Conservation (phyloP, 1,140 invertebrate species). For the Orussus abietinus region DNA sequence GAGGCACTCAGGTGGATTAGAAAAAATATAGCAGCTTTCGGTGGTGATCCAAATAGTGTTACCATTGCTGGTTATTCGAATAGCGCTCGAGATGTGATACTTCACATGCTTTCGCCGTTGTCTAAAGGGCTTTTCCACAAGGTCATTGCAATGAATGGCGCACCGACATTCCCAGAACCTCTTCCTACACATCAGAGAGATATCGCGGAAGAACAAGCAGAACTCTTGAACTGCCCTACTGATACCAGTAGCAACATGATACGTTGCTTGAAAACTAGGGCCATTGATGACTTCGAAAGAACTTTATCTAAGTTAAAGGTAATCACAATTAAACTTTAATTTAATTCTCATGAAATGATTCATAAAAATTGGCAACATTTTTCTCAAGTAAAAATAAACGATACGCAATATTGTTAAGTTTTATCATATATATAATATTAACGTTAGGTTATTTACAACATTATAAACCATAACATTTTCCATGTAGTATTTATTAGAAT, state of each 20-base stretch:
- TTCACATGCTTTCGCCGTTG: conserved; percentile 64
- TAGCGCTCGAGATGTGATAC: conserved; percentile 59
- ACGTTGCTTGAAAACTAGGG: conserved; percentile 57
- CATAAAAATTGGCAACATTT: too few species aligned
- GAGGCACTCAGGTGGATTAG: conserved; percentile 61
- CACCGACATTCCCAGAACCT: conserved; percentile 60
- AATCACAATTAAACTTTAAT: background rate
- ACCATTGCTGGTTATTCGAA: conserved; percentile 70
- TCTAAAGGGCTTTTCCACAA: conserved; percentile 46
- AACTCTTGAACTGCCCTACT: conserved; percentile 61
- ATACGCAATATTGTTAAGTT: too few species aligned
- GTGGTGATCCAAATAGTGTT: conserved; percentile 56
- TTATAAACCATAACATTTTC: too few species aligned
- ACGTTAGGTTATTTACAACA: too few species aligned
- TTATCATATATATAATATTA: too few species aligned
- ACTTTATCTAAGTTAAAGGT: too few species aligned
- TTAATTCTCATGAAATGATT: background rate
- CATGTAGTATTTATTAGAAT: too few species aligned
- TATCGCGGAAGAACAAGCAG: conserved; percentile 62
- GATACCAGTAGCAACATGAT: conserved; percentile 54
- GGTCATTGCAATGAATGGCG: conserved; percentile 60
- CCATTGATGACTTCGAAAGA: conserved; percentile 15
- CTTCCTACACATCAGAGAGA: conserved; percentile 53
- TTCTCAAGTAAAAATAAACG: too few species aligned
- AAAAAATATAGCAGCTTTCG: conserved; percentile 59